These are phyloP conservation scores for Gasterosteus aculeatus DNA, from an alignment of 2,113 vertebrate species.

Conservation along the genomic window DNA sequence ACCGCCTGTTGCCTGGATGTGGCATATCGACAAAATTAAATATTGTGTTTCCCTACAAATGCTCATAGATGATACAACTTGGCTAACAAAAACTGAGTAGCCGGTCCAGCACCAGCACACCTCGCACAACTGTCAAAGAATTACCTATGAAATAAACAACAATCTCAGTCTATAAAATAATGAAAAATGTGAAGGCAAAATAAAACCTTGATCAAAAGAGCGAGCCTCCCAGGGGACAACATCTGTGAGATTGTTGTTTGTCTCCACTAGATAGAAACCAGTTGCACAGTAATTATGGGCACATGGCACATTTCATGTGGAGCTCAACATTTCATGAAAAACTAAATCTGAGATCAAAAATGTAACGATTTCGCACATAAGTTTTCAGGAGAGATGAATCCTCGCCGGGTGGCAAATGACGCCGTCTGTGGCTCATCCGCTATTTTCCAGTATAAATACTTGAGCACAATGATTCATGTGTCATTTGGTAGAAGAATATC, in stretches of 20 bases:
- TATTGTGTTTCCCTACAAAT: slow-evolving; percentile 27
- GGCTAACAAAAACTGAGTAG: slow-evolving; percentile 37
- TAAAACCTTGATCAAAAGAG: slow-evolving; percentile 53
- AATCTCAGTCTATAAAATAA: slow-evolving; percentile 30
- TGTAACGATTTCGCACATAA: not conserved
- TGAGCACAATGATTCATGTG: slow-evolving; percentile 2
- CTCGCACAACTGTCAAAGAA: slow-evolving; percentile 18
- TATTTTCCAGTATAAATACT: slow-evolving; percentile 25
- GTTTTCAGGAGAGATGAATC: slow-evolving; percentile 20
- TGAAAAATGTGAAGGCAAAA: slow-evolving; percentile 22
- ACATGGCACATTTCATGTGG: slow-evolving; percentile 44
- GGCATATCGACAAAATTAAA: slow-evolving; percentile 11
- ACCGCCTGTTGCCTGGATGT: not conserved
- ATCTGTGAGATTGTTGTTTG: slow-evolving; percentile 56
- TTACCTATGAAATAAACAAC: slow-evolving; percentile 20
- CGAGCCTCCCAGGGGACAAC: slow-evolving; percentile 46
- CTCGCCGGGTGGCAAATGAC: slow-evolving; percentile 31
- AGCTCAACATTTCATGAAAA: slow-evolving; percentile 53
- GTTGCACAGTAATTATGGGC: slow-evolving; percentile 49
- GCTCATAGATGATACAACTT: slow-evolving; percentile 3
- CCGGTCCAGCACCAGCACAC: slow-evolving; percentile 6
- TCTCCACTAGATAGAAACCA: slow-evolving; percentile 5
- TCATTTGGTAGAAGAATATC: not conserved
- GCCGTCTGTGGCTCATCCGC: slow-evolving; percentile 13
- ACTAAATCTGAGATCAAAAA: slow-evolving; percentile 55